Evolutionary conservation across 1,140 invertebrate genomes (phyloP).

Genomic region (Brachionus koreanus): DNA sequence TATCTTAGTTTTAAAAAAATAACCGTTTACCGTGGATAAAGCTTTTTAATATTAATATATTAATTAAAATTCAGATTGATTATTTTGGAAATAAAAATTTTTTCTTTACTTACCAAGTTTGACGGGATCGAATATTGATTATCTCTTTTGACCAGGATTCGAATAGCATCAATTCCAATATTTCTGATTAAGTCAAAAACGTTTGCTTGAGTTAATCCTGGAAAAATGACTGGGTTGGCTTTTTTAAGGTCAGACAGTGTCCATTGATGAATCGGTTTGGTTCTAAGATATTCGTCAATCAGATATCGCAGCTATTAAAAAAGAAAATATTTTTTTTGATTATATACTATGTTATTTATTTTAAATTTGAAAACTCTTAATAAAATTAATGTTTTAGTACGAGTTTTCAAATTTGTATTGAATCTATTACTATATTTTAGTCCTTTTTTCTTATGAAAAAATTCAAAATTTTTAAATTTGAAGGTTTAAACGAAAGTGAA

Average conservation of each 20-base stretch:
- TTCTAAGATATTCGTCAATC: background rate
- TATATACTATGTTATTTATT: too few relatives aligned
- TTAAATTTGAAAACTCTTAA: too few relatives aligned
- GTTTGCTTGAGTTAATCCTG: background rate
- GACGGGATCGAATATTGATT: background rate
- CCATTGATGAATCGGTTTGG: background rate
- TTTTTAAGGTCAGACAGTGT: background rate
- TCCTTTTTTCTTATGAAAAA: too few relatives aligned
- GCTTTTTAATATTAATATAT: too few relatives aligned
- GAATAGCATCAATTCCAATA: conserved; percentile 3
- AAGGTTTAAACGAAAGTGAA: too few relatives aligned
- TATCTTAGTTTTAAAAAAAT: too few relatives aligned
- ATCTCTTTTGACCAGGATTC: background rate
- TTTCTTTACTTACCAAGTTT: background rate
- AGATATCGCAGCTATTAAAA: background rate
- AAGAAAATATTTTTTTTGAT: background rate
- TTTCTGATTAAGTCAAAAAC: background rate
- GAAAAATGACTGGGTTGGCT: background rate
- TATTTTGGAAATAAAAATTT: background rate
- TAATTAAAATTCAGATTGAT: background rate
- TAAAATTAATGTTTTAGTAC: too few relatives aligned
- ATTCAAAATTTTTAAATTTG: too few relatives aligned
- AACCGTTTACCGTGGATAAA: too few relatives aligned
- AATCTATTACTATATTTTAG: too few relatives aligned
- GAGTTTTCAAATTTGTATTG: too few relatives aligned